A percentile compares a stretch with the other conserved stretches of the same genome.
These are phyloP conservation scores for Thunnus maccoyii DNA, from an alignment of 2,113 vertebrate species.

Conservation along the genomic window DNA sequence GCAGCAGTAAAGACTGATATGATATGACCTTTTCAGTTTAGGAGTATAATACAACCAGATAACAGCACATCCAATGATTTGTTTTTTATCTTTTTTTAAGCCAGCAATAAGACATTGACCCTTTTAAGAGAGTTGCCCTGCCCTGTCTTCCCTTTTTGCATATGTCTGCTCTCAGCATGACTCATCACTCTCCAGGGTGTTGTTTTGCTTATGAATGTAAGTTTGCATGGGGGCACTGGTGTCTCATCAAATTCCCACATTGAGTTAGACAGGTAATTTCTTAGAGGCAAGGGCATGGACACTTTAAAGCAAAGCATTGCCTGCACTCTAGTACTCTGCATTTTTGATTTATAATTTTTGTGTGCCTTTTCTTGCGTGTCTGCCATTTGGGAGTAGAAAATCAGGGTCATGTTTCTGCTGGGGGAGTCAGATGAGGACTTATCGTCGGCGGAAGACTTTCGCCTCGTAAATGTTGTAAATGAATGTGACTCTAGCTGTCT, in stretches of 20 bases:
- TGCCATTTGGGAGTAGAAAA: constrained; percentile 27
- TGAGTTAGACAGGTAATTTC: constrained; percentile 47
- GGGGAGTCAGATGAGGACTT: constrained; percentile 46
- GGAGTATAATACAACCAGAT: too few relatives aligned
- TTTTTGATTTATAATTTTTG: constrained; percentile 35
- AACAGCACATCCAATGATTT: not conserved
- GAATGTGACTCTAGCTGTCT: constrained; percentile 51
- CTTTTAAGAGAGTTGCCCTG: constrained; percentile 36
- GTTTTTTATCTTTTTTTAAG: not conserved
- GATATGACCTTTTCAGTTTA: too few relatives aligned
- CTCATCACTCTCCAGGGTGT: constrained; percentile 67
- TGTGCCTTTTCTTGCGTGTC: constrained; percentile 13
- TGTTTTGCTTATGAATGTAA: constrained; percentile 60
- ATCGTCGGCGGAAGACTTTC: constrained; percentile 29
- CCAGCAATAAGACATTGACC: constrained; percentile 29
- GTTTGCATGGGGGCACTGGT: constrained; percentile 47
- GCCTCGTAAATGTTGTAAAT: constrained; percentile 44
- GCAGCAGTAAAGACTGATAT: not conserved
- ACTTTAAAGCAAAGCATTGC: constrained; percentile 20
- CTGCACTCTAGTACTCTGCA: constrained; percentile 4
- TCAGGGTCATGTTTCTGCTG: constrained; percentile 38
- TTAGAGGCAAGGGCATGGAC: constrained; percentile 30
- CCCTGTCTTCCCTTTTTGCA: constrained; percentile 28
- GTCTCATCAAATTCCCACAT: constrained; percentile 55
- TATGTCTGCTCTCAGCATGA: constrained; percentile 59